These are phyloP conservation scores for Tinea semifulvella DNA, from an alignment of 2,888 invertebrate species.

Conservation along the genomic window DNA sequence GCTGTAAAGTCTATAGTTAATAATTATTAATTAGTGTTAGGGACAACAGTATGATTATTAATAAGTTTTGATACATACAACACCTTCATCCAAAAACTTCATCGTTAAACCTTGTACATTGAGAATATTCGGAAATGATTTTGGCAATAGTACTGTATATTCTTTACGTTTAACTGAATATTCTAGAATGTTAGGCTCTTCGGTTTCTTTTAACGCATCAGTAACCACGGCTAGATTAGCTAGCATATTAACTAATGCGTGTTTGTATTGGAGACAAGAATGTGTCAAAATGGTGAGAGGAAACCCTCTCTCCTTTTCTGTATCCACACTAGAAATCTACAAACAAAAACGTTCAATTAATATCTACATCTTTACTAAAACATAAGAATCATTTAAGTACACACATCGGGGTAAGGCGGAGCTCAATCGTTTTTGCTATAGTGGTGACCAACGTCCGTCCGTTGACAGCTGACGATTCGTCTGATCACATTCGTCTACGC, in stretches of 20 bases:
- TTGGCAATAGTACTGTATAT: slow-evolving; percentile 45
- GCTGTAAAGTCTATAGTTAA: too few species aligned
- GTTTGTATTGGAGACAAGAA: slow-evolving; percentile 40
- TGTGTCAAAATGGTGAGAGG: slow-evolving; percentile 45
- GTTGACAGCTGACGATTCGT: too few species aligned
- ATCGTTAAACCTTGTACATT: slow-evolving; percentile 40
- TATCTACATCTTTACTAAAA: too few species aligned
- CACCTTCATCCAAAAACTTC: slow-evolving; percentile 44
- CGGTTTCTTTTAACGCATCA: slow-evolving; percentile 34
- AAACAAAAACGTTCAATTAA: too few species aligned
- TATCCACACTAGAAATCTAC: not conserved
- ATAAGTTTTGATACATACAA: slow-evolving; percentile 35
- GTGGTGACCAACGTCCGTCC: too few species aligned
- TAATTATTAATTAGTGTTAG: too few species aligned
- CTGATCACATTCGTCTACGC: too few species aligned
- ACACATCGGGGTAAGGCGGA: too few species aligned
- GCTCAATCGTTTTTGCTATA: too few species aligned
- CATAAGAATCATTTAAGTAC: not conserved
- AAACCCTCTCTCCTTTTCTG: slow-evolving; percentile 42
- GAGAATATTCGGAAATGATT: slow-evolving; percentile 38
- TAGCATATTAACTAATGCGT: slow-evolving; percentile 40
- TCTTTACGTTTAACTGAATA: slow-evolving; percentile 34
- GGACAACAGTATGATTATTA: too few species aligned
- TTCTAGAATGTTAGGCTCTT: slow-evolving; percentile 35
- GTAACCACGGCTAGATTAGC: slow-evolving; percentile 26